phyloP scores from a whole-genome alignment of 2,888 invertebrate genomes.

The Microplitis manilae region DNA sequence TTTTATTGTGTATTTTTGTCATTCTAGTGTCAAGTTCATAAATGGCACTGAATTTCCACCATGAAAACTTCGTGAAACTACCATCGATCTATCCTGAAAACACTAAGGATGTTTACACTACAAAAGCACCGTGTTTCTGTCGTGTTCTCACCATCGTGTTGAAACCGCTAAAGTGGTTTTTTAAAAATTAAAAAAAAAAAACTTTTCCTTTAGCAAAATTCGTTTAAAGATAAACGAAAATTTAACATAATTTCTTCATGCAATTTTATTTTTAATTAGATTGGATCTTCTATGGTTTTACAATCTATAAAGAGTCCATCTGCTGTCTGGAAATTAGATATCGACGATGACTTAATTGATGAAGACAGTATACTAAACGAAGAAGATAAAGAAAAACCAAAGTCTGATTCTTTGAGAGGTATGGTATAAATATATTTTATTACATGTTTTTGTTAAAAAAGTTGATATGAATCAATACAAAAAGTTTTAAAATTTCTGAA shows the following conservation, averaged over 20 bases:
- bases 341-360: constrained; percentile 87
- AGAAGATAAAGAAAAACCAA: constrained; percentile 90
- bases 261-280: constrained; percentile 56
- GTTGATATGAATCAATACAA: not conserved
- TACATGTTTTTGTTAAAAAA: not conserved
- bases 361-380: constrained; percentile 92
- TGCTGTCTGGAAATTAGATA: constrained; percentile 86
- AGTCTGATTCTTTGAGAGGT: constrained; percentile 88
- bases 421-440: constrained; percentile 42
- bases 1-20: too few species aligned
- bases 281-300: constrained; percentile 78
- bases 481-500: constrained; percentile 20
- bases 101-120: too few species aligned
- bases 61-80: too few species aligned
- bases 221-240: not conserved
- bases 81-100: too few species aligned
- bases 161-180: too few species aligned
- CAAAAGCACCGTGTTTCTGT: too few species aligned
- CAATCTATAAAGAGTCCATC: constrained; percentile 71
- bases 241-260: not conserved
- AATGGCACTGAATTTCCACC: too few species aligned
- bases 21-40: too few species aligned
- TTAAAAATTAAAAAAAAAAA: too few species aligned
- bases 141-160: too few species aligned
- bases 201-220: too few species aligned